These are phyloP conservation scores for Cladopsammia gracilis DNA, from an alignment of 64 coral and sea anemone species.

Conservation along the genomic window DNA sequence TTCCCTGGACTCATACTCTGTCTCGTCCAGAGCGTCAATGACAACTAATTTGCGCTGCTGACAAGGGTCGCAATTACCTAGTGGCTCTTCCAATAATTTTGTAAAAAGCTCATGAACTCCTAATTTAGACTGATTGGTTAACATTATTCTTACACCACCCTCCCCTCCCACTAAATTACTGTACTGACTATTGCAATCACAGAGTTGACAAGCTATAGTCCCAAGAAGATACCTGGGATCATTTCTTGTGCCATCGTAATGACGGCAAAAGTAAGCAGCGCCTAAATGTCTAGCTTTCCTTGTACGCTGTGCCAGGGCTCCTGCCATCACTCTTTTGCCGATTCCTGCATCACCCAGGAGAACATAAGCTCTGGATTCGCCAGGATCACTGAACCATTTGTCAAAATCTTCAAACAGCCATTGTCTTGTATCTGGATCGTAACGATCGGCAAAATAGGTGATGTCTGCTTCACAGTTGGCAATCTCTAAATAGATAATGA, in stretches of 20 bases:
- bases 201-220: slow-evolving; percentile 39
- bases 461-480: slow-evolving; percentile 29
- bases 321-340: slow-evolving; percentile 73
- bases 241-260: slow-evolving; percentile 48
- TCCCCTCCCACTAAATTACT: not conserved
- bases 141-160: not conserved
- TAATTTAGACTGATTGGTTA: slow-evolving; percentile 33
- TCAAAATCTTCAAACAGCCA: slow-evolving; percentile 57
- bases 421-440: slow-evolving; percentile 39
- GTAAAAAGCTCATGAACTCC: slow-evolving; percentile 45
- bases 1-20: slow-evolving; percentile 31
- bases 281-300: not conserved
- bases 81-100: slow-evolving; percentile 57
- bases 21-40: slow-evolving; percentile 58
- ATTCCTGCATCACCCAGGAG: slow-evolving; percentile 69
- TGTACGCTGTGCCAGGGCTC: slow-evolving; percentile 43
- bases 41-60: slow-evolving; percentile 15
- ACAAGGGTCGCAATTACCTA: not conserved
- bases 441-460: not conserved
- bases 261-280: slow-evolving; percentile 59
- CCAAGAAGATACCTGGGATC: slow-evolving; percentile 45
- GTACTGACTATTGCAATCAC: slow-evolving; percentile 11
- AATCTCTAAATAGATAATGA: slow-evolving; percentile 4
- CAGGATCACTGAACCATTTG: slow-evolving; percentile 49
- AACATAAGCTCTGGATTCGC: slow-evolving; percentile 61